phyloP scores from a whole-genome alignment of 2,113 vertebrate genomes.

The Probosciger aterrimus region DNA sequence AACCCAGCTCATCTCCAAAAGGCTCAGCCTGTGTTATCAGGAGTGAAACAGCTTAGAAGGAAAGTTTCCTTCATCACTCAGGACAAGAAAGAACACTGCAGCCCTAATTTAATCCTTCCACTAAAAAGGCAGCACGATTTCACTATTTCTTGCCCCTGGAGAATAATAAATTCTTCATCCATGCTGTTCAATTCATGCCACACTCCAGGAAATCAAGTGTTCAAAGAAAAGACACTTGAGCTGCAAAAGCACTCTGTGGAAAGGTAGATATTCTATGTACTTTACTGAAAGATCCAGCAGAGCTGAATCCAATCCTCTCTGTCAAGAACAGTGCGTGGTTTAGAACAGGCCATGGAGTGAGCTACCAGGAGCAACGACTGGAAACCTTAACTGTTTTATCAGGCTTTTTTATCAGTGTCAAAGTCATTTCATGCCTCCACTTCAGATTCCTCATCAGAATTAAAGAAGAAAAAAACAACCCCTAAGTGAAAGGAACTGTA shows the following conservation, averaged over 20 bases:
- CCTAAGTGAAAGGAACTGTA: neutral
- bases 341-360: slow-evolving; percentile 11
- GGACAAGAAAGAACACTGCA: slow-evolving; percentile 41
- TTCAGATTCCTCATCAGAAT: neutral
- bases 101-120: slow-evolving; percentile 43
- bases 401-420: neutral
- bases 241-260: slow-evolving; percentile 40
- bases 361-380: neutral
- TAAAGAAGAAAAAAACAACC: neutral
- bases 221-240: slow-evolving; percentile 63
- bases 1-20: slow-evolving; percentile 6
- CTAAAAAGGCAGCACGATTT: slow-evolving; percentile 60
- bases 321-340: neutral
- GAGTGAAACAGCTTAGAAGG: slow-evolving; percentile 5
- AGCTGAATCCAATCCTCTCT: neutral
- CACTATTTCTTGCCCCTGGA: slow-evolving; percentile 50
- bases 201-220: slow-evolving; percentile 60
- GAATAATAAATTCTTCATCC: slow-evolving; percentile 66
- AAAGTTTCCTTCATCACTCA: slow-evolving; percentile 38
- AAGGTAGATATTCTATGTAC: slow-evolving; percentile 44
- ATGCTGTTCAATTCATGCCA: slow-evolving; percentile 60
- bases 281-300: slow-evolving; percentile 51
- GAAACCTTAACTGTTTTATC: neutral
- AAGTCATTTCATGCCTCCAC: neutral
- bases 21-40: neutral